Evolutionary conservation across 2,113 vertebrate genomes (phyloP).

Genomic region (Paedocypris sp.): DNA sequence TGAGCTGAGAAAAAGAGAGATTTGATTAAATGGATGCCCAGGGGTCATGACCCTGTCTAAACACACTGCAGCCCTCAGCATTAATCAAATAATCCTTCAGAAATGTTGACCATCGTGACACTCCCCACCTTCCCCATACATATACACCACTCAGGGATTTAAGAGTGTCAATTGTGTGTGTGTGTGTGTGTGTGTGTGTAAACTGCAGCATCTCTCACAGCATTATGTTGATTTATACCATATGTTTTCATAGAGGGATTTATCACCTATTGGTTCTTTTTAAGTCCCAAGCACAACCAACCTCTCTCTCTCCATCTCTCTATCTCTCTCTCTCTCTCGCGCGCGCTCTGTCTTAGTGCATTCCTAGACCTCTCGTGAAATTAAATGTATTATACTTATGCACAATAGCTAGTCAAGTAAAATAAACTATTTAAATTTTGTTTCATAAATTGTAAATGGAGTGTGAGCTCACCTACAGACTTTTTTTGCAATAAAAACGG

Average conservation of each 20-base stretch:
- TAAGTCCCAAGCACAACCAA: too few species aligned
- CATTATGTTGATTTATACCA: not conserved
- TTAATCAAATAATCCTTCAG: slow-evolving; percentile 75
- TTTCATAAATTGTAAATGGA: too few species aligned
- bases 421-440: too few species aligned
- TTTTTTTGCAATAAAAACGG: too few species aligned
- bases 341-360: too few species aligned
- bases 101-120: slow-evolving; percentile 63
- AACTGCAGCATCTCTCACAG: slow-evolving; percentile 1
- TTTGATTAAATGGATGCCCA: slow-evolving; percentile 85
- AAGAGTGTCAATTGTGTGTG: not conserved
- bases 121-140: slow-evolving; percentile 13
- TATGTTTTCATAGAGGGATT: slow-evolving; percentile 3
- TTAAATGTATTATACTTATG: too few species aligned
- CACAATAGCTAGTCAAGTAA: too few species aligned
- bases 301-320: too few species aligned
- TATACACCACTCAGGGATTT: slow-evolving; percentile 14
- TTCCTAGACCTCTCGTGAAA: too few species aligned
- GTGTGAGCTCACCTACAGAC: too few species aligned
- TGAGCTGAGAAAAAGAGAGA: slow-evolving; percentile 64
- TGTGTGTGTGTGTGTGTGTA: slow-evolving; percentile 4
- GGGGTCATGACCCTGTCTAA: slow-evolving; percentile 74
- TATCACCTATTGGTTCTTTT: too few species aligned
- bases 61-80: slow-evolving; percentile 73
- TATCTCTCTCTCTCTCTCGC: too few species aligned